Evolutionary conservation across 1,140 invertebrate species (phyloP).

Genomic region (Brachionus koreanus): DNA sequence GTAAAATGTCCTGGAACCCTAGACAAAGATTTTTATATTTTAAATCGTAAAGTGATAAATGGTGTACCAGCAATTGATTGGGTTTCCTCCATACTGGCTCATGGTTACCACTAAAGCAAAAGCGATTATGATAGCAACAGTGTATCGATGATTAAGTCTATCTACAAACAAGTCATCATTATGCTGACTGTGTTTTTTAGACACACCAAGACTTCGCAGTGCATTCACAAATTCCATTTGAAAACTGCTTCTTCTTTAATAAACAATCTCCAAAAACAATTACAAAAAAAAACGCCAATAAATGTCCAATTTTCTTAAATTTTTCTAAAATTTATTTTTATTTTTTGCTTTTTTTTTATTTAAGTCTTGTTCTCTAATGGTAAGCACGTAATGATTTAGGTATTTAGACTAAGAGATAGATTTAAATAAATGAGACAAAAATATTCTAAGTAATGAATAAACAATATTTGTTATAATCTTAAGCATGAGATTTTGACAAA

Average conservation of each 20-base stretch:
- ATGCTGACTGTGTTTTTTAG: not conserved
- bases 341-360: not conserved
- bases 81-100: not conserved
- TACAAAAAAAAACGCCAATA: too few relatives aligned
- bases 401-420: not conserved
- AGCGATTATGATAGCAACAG: slow-evolving; percentile 58
- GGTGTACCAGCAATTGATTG: not conserved
- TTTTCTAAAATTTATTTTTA: too few relatives aligned
- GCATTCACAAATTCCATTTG: slow-evolving; percentile 37
- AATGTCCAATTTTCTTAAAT: too few relatives aligned
- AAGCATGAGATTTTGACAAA: slow-evolving; percentile 13
- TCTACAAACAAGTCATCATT: slow-evolving; percentile 63
- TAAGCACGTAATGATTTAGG: not conserved
- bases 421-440: not conserved
- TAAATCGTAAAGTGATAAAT: not conserved
- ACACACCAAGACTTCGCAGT: not conserved
- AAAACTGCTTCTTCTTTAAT: not conserved
- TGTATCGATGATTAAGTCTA: slow-evolving; percentile 61
- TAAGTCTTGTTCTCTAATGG: not conserved
- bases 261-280: not conserved
- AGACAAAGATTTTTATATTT: not conserved
- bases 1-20: slow-evolving; percentile 58
- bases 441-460: slow-evolving; percentile 12
- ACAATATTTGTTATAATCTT: not conserved
- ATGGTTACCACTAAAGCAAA: not conserved